Evolutionary conservation across 2,113 vertebrate genomes (phyloP), one percentile per base, ranked within the genome.

Genomic region (Eudyptes chrysolophus): DNA sequence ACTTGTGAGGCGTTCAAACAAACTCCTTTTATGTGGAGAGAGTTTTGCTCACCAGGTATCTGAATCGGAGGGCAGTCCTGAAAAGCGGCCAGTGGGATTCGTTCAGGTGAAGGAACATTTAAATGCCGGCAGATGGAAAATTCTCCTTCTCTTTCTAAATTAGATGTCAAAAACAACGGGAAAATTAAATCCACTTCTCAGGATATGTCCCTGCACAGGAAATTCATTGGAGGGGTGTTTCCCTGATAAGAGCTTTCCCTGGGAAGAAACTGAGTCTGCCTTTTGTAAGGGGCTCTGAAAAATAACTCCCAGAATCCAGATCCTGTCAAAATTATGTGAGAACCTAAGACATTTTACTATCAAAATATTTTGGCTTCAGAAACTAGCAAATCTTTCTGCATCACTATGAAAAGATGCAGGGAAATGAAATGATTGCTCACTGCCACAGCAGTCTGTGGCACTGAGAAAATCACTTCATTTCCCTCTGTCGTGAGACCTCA

Each of bases 311-410:
- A 92, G 80, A 92, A 87, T 65, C 89, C 84, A 97, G 84, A 93
- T 72, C 52, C 92, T 94, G 87, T 93, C 82, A 87, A 85, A 97
- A 96, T 85, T 89, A 82, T 85, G 84, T 92, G 92, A 95, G 92
- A 97, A 90, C 70, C 49, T 44, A 30, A 92, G 69, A 68, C 22
- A n/a, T 95, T 96, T 87, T 95, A 69, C 61, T 89, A 90, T 72
- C 84, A 94, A 94, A 95, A 91, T 95, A 94, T 93, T 95, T 93
- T 97, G 95, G 82, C 95, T 90, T 77, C 75, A 89, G 62, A 92
- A 87, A 84, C 49, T 9, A 92, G 54, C 81, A 90, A 61, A 80
- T 62, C 70, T 93, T 95, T 89, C 70, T 79, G 75, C 92, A 44
- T 94, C 1, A 0, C 57, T 52, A 3, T 92, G 92, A 85, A 34